Base-by-base conservation (phyloP, 2,113 vertebrate genomes). In the Pelmatolapia mariae region DNA sequence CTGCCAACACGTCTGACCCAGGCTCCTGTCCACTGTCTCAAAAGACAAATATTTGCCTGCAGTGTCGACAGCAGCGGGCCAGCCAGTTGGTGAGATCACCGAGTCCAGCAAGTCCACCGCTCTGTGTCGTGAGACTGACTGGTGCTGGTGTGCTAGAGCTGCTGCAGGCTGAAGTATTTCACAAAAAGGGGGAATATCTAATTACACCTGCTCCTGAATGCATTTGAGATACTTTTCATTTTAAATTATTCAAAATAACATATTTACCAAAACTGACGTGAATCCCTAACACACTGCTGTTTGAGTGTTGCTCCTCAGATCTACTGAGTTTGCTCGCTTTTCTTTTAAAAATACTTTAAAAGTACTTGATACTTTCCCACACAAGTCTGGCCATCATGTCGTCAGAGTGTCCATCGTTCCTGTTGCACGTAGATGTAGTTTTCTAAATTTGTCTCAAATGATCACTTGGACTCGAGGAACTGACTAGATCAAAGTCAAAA, bases 1-100 rank as follows among this genome's bases (percentile, higher is more conserved):
- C 82, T 76, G 63, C 84, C 87, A 56, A 68, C 90, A 93, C 56
- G 68, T 93, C 86, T 54, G 8, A 86, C 82, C 71, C 22, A n/a
- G 22, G 80, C 6, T 54, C 13, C 29, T 87, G 71, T 54, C 85
- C 80, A 80, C 83, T 89, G 84, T 91, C 85, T 91, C 84, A 90
- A 89, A 85, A 94, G 88, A 91, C 94, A 95, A 96, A 96, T 95
- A 94, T 95, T 95, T 95, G 91, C 87, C 71, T 40, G 71, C 16
- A 73, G 86, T 94, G 91, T 94, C 92, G 76, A 92, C 89, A 92
- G 88, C 80, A 61, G 81, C 4, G 4, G 61, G 79, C 9, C 43
- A 29, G 66, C 76, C 71, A 16, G 36, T 80, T 24, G 50, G 57
- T 92, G 89, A 92, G 66, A 54, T 91, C 90, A 91, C 10, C 6